Percentiles rank a stretch among this genome's conserved stretches.
phyloP scores from a whole-genome alignment of 2,113 vertebrate species.

The Nyctibius bracteatus region DNA sequence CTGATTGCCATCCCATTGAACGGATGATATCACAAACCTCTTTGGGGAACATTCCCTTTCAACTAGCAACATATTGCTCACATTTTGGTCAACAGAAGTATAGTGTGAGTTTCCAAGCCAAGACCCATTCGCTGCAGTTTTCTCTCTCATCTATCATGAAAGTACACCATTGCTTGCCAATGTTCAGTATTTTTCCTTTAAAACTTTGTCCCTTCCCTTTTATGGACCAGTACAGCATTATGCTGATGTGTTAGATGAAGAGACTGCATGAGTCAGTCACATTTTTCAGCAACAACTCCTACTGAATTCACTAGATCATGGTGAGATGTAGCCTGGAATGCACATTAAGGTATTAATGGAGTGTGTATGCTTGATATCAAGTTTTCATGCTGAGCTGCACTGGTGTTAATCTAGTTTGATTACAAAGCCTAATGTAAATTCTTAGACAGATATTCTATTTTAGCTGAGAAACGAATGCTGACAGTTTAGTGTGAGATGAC shows the following conservation, averaged over 20 bases:
- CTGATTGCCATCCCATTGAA: background rate
- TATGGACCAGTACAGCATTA: background rate
- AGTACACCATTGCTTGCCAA: background rate
- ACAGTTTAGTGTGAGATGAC: conserved; percentile 65
- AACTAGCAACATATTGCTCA: background rate
- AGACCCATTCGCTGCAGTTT: background rate
- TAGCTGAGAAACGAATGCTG: conserved; percentile 68
- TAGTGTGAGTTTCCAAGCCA: background rate
- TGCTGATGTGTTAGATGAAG: background rate
- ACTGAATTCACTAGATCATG: conserved; percentile 37
- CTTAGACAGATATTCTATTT: conserved; percentile 64
- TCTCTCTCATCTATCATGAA: background rate
- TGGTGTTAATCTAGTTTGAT: conserved; percentile 63
- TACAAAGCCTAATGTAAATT: conserved; percentile 63
- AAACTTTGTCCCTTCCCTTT: background rate
- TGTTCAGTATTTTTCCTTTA: background rate
- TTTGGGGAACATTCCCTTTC: background rate
- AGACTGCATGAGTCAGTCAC: background rate
- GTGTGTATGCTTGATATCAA: conserved; percentile 37
- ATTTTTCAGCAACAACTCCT: conserved; percentile 52
- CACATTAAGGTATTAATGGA: conserved; percentile 61
- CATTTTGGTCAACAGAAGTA: background rate
- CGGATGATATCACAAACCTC: background rate
- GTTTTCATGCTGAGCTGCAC: conserved; percentile 57
- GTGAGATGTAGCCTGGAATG: conserved; percentile 33